Base-by-base conservation (phyloP, 2,113 vertebrate species). In the Peucedramus taeniatus region DNA sequence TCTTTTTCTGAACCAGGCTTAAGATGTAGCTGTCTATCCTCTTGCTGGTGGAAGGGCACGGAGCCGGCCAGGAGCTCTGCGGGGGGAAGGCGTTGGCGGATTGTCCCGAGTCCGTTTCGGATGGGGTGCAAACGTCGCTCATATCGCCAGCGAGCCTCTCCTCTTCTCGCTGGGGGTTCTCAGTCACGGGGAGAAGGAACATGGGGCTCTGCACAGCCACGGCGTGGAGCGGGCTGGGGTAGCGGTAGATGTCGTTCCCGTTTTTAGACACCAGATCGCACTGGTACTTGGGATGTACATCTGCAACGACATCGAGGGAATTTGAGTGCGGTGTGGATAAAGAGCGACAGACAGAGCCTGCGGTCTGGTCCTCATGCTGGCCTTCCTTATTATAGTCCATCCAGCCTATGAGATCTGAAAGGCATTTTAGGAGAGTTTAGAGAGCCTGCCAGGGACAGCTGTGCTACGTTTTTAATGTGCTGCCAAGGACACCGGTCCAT, bases 21-120 rank as follows among this genome's bases (percentile, higher is more conserved):
- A 98, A 96, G 94, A 99, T 99, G 96, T 99, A 99, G 75, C 98
- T 97, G 8, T 99, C 99, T 97, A 99, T 97, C 65, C 98, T 98
- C 96, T 98, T 99, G 76, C 87, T 98, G 87, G 97, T 83, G 3
- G 97, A 91, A 45, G 96, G 96, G 42, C 98, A 97, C 2, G 98
- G 83, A 2, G 87, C 69, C 0, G 98, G 74, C 97, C 98, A 98
- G 45, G 98, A 96, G 72, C 91, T 88, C 72, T 96, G 97, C 1
- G 98, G 98, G 20, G 96, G 96, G 39, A 96, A 94, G 76, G 97
- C 12, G 13, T 45, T 83, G 33, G 98, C 63, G 2, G 95, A 59
- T 97, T 98, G 98, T 86, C 95, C 89, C 6, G 95, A 78, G 53
- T 97, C 98, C 4, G 54, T 94, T 89, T 98, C 98, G 1, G 97